A percentile compares a stretch with the other conserved stretches of the same genome.
Evolutionary conservation across 2,888 invertebrate species (phyloP).

Genomic region (Panopea generosa): DNA sequence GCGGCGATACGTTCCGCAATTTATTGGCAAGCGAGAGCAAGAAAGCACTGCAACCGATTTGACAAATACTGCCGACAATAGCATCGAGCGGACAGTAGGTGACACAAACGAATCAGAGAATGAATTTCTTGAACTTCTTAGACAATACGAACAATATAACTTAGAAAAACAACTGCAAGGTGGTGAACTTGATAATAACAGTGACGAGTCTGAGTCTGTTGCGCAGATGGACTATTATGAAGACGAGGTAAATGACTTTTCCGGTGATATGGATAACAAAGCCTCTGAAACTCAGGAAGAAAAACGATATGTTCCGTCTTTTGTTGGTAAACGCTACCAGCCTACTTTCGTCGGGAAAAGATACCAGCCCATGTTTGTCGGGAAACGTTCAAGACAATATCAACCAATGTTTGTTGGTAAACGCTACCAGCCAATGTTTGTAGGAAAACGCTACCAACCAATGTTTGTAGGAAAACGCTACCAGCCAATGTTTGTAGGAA

Average conservation of each 20-base stretch:
- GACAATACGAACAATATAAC: slow-evolving; percentile 3
- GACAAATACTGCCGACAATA: background rate
- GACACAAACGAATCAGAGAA: slow-evolving; percentile 25
- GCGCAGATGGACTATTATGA: slow-evolving; percentile 20
- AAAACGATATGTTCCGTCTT: slow-evolving; percentile 44
- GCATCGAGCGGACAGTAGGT: background rate
- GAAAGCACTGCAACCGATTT: slow-evolving; percentile 1
- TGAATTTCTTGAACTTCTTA: slow-evolving; percentile 18
- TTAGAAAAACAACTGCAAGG: background rate
- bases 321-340: slow-evolving; percentile 45
- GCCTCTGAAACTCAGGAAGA: slow-evolving; percentile 15
- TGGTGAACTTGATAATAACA: slow-evolving; percentile 3
- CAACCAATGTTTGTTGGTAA: slow-evolving; percentile 53
- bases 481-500: slow-evolving; percentile 64
- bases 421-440: slow-evolving; percentile 35
- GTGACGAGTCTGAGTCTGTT: slow-evolving; percentile 9
- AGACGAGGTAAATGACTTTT: background rate
- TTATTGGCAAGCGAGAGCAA: slow-evolving; percentile 61
- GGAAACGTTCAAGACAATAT: slow-evolving; percentile 49
- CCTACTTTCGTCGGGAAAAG: slow-evolving; percentile 56
- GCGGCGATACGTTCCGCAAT: slow-evolving; percentile 59
- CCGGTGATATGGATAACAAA: background rate
- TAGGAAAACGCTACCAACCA: slow-evolving; percentile 56
- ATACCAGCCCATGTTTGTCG: slow-evolving; percentile 33
- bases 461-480: slow-evolving; percentile 64